A percentile compares a stretch with the other conserved stretches of the same genome.
These are phyloP conservation scores for Condylura cristata DNA, from an alignment of 2,113 vertebrate species.

Conservation along the genomic window DNA sequence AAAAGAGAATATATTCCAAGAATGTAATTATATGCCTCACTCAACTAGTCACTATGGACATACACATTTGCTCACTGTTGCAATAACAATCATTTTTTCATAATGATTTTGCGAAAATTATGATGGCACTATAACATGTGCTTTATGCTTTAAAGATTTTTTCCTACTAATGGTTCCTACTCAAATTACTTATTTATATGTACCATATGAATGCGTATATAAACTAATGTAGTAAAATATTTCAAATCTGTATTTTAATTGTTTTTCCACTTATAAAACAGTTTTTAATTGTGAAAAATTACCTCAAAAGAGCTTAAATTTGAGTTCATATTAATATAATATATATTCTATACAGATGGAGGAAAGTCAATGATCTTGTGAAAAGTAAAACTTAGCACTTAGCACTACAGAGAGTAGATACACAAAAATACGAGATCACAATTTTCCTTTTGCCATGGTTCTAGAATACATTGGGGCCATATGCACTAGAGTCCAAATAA, in stretches of 20 bases:
- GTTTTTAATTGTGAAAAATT: slow-evolving; percentile 11
- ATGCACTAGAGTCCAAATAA: background rate
- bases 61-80: background rate
- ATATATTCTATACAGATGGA: background rate
- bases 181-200: background rate
- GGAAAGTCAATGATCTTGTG: background rate
- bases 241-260: background rate
- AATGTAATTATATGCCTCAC: background rate
- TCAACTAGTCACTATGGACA: background rate
- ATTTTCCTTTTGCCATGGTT: background rate
- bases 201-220: background rate
- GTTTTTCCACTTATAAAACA: background rate
- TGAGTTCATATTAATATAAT: background rate
- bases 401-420: background rate
- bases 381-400: slow-evolving; percentile 22
- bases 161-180: background rate
- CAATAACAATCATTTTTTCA: background rate
- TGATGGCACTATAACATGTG: background rate
- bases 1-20: background rate
- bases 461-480: background rate
- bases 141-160: background rate
- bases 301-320: slow-evolving; percentile 13
- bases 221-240: background rate
- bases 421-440: background rate
- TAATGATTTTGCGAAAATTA: background rate